Conservation (phyloP, 2,888 invertebrate genomes). For the Thysanoteuthis rhombus region DNA sequence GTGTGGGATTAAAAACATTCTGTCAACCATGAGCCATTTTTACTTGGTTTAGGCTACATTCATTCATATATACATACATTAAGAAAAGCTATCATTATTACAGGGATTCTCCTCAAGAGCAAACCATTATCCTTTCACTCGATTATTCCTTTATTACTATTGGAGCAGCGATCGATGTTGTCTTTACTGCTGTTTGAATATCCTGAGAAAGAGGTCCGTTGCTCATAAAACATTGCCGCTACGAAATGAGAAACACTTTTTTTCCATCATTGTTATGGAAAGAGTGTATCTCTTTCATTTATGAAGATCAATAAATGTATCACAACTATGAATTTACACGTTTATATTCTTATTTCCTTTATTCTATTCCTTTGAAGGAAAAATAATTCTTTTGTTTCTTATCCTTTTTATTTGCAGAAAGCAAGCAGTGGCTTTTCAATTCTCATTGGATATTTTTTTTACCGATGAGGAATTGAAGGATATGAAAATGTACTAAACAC, state of each 20-base stretch:
- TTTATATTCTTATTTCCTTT: neutral
- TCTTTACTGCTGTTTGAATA: neutral
- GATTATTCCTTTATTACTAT: neutral
- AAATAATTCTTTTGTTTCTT: neutral
- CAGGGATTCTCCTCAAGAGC: neutral
- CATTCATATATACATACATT: too few relatives aligned
- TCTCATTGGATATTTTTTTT: neutral
- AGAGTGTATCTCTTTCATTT: neutral
- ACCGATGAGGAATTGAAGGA: neutral
- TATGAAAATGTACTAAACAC: neutral
- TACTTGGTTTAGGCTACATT: too few relatives aligned
- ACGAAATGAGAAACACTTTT: neutral
- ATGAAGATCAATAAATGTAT: neutral
- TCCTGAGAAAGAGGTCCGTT: neutral
- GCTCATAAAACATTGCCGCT: neutral
- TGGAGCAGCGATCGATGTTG: neutral
- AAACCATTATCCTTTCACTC: neutral
- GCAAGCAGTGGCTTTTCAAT: neutral
- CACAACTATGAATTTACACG: neutral
- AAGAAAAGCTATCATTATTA: neutral
- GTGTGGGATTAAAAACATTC: too few relatives aligned
- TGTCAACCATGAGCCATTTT: too few relatives aligned
- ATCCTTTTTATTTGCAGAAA: neutral
- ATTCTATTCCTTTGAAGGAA: neutral
- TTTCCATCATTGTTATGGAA: conserved; percentile 12